A percentile compares a stretch with the other conserved stretches of the same genome.
Conservation (phyloP, 37 sponge, comb jelly and placozoan genomes). For the Beroe forskalii region DNA sequence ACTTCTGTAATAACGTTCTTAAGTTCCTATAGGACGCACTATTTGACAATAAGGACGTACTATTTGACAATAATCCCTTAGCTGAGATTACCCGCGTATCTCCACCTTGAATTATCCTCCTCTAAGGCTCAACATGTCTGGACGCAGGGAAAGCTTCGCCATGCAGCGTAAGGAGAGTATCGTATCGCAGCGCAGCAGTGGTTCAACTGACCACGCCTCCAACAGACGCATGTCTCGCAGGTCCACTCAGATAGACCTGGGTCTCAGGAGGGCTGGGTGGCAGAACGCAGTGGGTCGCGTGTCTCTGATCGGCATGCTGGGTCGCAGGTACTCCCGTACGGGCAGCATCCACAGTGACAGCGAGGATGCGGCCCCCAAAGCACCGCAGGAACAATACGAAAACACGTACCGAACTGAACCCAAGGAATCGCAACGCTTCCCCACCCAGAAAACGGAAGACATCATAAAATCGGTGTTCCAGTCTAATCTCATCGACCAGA, state of each 20-base stretch:
- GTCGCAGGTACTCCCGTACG: neutral
- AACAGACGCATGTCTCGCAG: neutral
- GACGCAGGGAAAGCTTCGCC: neutral
- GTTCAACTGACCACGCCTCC: neutral
- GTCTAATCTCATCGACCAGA: constrained; percentile 25
- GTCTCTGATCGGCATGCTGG: neutral
- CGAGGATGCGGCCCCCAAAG: constrained; percentile 25
- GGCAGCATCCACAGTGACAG: constrained; percentile 60
- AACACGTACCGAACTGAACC: constrained; percentile 36
- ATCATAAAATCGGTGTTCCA: constrained; percentile 41
- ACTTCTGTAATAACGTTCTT: too few species aligned
- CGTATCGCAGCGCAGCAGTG: neutral
- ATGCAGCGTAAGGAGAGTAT: neutral
- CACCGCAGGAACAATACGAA: neutral
- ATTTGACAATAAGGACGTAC: too few species aligned
- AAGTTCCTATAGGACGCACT: too few species aligned
- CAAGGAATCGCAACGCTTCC: neutral
- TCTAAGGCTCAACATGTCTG: neutral
- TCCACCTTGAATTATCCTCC: too few species aligned
- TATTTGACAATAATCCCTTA: too few species aligned
- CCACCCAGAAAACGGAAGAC: constrained; percentile 37
- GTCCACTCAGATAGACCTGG: neutral
- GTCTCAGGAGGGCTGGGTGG: neutral
- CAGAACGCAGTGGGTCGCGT: constrained; percentile 13
- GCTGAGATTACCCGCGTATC: too few species aligned